Evolutionary conservation across 2,797 vertebrate species (phyloP), one percentile per base, ranked within the genome.

Genomic region (Babyrousa celebensis): DNA sequence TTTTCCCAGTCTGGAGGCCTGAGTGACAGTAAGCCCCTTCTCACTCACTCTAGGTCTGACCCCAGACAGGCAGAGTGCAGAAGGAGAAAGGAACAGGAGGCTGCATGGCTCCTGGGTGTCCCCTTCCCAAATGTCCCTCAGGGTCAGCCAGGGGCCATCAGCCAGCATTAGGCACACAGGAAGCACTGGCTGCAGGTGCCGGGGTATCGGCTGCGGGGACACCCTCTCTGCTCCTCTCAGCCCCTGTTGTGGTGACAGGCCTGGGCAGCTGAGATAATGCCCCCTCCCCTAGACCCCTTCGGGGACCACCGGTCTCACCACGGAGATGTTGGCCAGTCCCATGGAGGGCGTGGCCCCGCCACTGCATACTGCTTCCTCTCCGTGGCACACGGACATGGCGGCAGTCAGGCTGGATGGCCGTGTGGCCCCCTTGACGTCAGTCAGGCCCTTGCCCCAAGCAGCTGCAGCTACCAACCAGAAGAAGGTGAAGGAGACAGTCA

Each of bases 381-480:
- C 72, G 0, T 96, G 84, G 27, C 84, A 83, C 74, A 99, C 99
- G 0, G 72, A 89, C 96, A 99, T 97, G 83, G 96, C 84, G 0
- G 97, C 90, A 0, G 98, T 92, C 8, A 99, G 96, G 95, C 97
- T 95, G 0, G 93, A 54, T 0, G 99, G 99, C 85, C 98, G 96
- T 0, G 99, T 99, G 96, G 99, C 99, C 21, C 98, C 97, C 97
- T 99, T 99, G 86, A 99, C 98, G 27, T 99, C 99, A 0, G 98
- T 99, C 95, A 99, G 98, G 74, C 99, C 99, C 97, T 99, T 99
- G 89, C 98, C 99, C 99, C 99, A 99, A 4, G 99, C 99, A 0
- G 99, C 99, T 56, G 99, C 99, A 0, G 99, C 99, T 96, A 99
- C 99, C 85, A 99, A 98, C 99, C 99, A 99, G 96, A 99, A 98